phyloP scores from a whole-genome alignment of 2,888 invertebrate genomes.

The Agriotes lineatus region DNA sequence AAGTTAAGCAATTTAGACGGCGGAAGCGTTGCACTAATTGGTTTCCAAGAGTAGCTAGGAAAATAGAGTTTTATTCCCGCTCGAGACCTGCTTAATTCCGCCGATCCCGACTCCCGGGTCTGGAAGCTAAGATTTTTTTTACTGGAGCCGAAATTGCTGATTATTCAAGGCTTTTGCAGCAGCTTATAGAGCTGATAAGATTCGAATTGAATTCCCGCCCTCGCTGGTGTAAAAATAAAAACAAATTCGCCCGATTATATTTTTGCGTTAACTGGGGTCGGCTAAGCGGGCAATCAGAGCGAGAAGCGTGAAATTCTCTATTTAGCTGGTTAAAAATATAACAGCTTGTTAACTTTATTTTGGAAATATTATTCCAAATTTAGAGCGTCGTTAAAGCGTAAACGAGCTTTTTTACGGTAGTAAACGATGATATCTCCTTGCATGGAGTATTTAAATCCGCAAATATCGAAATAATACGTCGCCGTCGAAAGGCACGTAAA shows the following conservation, averaged over 20 bases:
- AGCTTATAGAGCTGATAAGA: no score
- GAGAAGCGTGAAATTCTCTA: not conserved
- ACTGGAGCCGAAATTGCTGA: no score
- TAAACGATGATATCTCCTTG: constrained; percentile 26
- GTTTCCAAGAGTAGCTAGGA: constrained; percentile 32
- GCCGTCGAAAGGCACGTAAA: constrained; percentile 24
- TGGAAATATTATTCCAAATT: constrained; percentile 11
- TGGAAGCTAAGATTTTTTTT: no score
- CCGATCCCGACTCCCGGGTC: not conserved
- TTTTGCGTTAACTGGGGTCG: not conserved
- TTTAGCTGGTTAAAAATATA: not conserved
- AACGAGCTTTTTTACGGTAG: constrained; percentile 23
- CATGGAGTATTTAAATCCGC: constrained; percentile 12
- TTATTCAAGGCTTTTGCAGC: no score
- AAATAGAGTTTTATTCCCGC: constrained; percentile 24
- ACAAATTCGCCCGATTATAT: not conserved
- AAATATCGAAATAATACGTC: constrained; percentile 23
- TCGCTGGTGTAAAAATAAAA: not conserved
- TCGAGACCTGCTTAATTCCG: constrained; percentile 5
- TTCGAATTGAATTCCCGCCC: not conserved
- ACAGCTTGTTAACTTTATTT: constrained; percentile 12
- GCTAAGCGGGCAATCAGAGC: not conserved
- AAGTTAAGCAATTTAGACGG: constrained; percentile 38
- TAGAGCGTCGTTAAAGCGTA: constrained; percentile 14
- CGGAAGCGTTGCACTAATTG: constrained; percentile 37